Evolutionary conservation across 2,113 vertebrate genomes (phyloP), one percentile per base, ranked within the genome.

Genomic region (Sprattus sprattus): DNA sequence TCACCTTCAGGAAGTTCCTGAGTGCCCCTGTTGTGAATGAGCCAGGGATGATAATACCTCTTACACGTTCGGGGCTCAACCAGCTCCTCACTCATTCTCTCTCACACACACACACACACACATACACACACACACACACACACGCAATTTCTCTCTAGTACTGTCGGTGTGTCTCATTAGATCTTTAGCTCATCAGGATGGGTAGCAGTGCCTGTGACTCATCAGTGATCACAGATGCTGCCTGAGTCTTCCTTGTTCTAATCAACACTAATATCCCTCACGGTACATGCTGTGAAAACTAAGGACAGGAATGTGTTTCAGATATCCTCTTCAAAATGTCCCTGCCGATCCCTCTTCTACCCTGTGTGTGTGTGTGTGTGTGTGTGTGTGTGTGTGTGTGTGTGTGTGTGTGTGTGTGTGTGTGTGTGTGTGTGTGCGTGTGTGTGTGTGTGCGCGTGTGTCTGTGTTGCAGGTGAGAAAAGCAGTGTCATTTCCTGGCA

Each of bases 1-100:
- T 96, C 95, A 96, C 95, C 95, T 97, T 93, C 93, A 96, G 93
- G 93, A 95, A 96, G 92, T 94, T 94, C 90, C 91, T 91, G 18
- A 15, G 71, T 78, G 13, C 16, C 28, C 64, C 25, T 71, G 64
- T 32, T 78, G 71, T 78, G 28, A 44, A 78, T 78, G 28, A 78
- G 71, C 28, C 28, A 3, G 32, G 71, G 71, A 78, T 18, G 11
- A 78, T 78, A 32, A 32, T 16, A 15, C 11, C 25, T 32, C 71
- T 39, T 8, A 25, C 25, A 3, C 71, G 32, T 16, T 13, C 32
- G 39, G 13, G 28, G 25, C 28, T 78, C 11, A 32, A 15, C 39
- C 11, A 32, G 2, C 7, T 28, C 1, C 3, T 28, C 25, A 75
- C 28, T 13, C 32, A 32, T 7, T 4, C 67, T 28, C 64, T 7